phyloP scores from a whole-genome alignment of 2,113 vertebrate genomes.

The Mobula hypostoma region DNA sequence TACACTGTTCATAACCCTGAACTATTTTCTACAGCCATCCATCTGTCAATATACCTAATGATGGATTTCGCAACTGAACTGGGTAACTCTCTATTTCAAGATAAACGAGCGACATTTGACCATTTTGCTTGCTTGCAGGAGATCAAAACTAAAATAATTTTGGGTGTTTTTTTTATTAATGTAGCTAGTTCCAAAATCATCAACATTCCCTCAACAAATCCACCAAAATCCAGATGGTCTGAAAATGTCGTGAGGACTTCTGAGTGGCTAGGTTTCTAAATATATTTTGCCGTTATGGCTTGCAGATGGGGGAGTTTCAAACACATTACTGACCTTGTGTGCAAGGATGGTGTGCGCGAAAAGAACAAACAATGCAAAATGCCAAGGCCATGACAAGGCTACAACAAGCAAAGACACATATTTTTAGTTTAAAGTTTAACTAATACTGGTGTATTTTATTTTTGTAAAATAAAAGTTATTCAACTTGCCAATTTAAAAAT shows the following conservation, averaged over 20 bases:
- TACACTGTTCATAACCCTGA: background rate
- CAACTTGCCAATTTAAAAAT: constrained; percentile 7
- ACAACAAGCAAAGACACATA: background rate
- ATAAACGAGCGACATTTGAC: background rate
- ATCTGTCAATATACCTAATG: background rate
- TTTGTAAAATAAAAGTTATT: constrained; percentile 18
- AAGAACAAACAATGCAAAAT: background rate
- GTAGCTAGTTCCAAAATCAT: background rate
- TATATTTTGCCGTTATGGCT: background rate
- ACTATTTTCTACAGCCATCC: background rate
- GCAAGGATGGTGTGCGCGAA: background rate
- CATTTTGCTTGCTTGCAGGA: background rate
- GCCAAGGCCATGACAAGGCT: background rate
- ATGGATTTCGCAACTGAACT: background rate
- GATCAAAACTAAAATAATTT: background rate
- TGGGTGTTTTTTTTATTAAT: background rate
- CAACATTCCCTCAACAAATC: background rate
- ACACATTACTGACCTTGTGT: background rate
- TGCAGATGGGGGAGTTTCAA: background rate
- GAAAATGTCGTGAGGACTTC: background rate
- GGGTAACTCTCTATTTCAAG: background rate
- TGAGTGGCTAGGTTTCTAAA: background rate
- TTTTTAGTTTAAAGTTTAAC: constrained; percentile 22
- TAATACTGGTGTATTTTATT: background rate
- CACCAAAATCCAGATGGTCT: background rate